Evolutionary conservation across 2,113 vertebrate genomes (phyloP).

Genomic region (Orthonyx spaldingii): DNA sequence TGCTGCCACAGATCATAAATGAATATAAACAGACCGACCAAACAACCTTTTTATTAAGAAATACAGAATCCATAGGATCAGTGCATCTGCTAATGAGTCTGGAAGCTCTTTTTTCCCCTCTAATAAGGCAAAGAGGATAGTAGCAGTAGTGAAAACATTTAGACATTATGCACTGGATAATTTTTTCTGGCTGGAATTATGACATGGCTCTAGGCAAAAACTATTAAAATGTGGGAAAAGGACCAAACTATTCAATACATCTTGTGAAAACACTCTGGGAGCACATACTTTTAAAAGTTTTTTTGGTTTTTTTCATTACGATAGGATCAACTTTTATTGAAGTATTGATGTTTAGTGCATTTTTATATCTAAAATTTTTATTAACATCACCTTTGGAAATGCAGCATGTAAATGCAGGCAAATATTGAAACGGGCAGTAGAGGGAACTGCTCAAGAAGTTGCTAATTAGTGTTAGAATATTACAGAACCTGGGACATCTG

Average conservation of each 20-base stretch:
- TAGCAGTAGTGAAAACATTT: background rate
- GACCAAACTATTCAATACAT: background rate
- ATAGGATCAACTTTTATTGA: background rate
- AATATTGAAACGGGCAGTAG: background rate
- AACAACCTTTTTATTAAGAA: background rate
- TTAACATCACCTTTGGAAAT: background rate
- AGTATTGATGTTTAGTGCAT: background rate
- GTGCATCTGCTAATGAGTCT: background rate
- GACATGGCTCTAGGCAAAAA: slow-evolving; percentile 21
- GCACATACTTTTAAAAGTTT: background rate
- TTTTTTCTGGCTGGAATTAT: background rate
- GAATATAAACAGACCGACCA: background rate
- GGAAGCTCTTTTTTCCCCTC: background rate
- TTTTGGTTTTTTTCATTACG: slow-evolving; percentile 15
- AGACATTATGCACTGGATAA: background rate
- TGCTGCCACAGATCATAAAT: background rate
- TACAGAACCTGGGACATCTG: background rate
- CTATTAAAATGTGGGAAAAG: slow-evolving; percentile 35
- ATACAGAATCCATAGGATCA: background rate
- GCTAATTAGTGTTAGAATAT: background rate
- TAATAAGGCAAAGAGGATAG: background rate
- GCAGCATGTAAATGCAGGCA: background rate
- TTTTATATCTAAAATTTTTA: background rate
- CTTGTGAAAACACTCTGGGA: background rate
- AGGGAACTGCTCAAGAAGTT: background rate